Percentiles rank a stretch among this genome's conserved stretches.
These are phyloP conservation scores for Steinernema feltiae DNA, from an alignment of 1,140 invertebrate species.

Conservation along the genomic window DNA sequence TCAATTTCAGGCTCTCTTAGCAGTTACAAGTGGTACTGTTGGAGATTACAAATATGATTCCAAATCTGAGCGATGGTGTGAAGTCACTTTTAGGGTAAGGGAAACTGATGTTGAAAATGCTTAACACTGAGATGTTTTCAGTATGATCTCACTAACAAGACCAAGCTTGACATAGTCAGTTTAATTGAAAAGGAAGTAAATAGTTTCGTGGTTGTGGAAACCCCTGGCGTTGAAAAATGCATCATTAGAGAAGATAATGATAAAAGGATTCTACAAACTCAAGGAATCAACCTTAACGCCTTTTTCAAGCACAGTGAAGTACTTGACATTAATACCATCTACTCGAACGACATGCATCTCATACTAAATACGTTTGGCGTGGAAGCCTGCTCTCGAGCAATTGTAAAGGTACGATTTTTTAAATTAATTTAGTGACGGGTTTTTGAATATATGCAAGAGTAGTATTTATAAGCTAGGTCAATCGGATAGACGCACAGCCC, in stretches of 20 bases:
- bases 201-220: slow-evolving; percentile 73
- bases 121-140: too few relatives aligned
- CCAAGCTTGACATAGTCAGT: slow-evolving; percentile 69
- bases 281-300: slow-evolving; percentile 86
- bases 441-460: not conserved
- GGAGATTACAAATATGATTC: slow-evolving; percentile 72
- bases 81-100: slow-evolving; percentile 66
- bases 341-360: slow-evolving; percentile 87
- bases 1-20: not conserved
- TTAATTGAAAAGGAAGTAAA: slow-evolving; percentile 69
- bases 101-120: not conserved
- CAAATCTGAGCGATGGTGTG: slow-evolving; percentile 69
- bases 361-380: slow-evolving; percentile 76
- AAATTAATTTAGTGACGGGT: slow-evolving; percentile 32
- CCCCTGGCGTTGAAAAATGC: slow-evolving; percentile 74
- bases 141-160: slow-evolving; percentile 50
- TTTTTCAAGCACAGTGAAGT: slow-evolving; percentile 75
- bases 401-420: slow-evolving; percentile 65
- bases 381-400: slow-evolving; percentile 82
- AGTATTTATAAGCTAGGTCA: not conserved
- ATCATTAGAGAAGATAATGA: slow-evolving; percentile 64
- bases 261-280: slow-evolving; percentile 71
- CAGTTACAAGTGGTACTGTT: not conserved
- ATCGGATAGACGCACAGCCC: not conserved
- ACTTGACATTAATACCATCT: slow-evolving; percentile 77